phyloP scores from a whole-genome alignment of 1,140 invertebrate species.

The Brachystomella parvula region DNA sequence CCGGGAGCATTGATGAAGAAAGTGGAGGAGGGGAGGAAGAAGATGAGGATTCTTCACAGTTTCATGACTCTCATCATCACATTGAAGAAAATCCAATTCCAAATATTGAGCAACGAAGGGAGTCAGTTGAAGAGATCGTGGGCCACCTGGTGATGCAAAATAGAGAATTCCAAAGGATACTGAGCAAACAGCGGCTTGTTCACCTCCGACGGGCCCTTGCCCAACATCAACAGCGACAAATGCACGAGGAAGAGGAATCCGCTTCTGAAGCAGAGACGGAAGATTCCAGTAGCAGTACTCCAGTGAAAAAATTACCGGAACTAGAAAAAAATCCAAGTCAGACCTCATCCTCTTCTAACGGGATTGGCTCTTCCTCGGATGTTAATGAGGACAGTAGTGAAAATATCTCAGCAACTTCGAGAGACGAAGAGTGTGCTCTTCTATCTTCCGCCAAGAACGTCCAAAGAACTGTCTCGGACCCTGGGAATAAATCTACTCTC shows the following conservation, averaged over 20 bases:
- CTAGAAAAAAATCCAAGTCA: slow-evolving; percentile 19
- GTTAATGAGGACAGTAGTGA: slow-evolving; percentile 38
- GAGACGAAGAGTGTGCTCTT: slow-evolving; percentile 25
- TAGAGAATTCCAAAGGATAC: slow-evolving; percentile 67
- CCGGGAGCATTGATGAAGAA: slow-evolving; percentile 34
- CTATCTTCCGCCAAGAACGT: slow-evolving; percentile 29
- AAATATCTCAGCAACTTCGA: slow-evolving; percentile 28
- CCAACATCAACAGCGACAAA: slow-evolving; percentile 47
- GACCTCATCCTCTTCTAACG: slow-evolving; percentile 34
- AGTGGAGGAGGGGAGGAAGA: slow-evolving; percentile 27
- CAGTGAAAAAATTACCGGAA: neutral
- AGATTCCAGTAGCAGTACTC: slow-evolving; percentile 36
- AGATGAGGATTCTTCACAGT: slow-evolving; percentile 22
- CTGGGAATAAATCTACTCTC: slow-evolving; percentile 34
- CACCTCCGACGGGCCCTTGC: slow-evolving; percentile 50
- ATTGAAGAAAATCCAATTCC: slow-evolving; percentile 14
- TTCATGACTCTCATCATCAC: slow-evolving; percentile 25
- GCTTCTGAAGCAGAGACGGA: slow-evolving; percentile 48
- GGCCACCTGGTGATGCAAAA: slow-evolving; percentile 73
- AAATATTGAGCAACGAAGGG: slow-evolving; percentile 38
- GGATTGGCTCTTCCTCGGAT: slow-evolving; percentile 39
- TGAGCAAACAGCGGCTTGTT: slow-evolving; percentile 59
- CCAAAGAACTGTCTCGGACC: slow-evolving; percentile 36
- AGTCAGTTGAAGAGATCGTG: slow-evolving; percentile 69
- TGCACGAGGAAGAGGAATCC: slow-evolving; percentile 42